Evolutionary conservation across 2,888 invertebrate genomes (phyloP).

Genomic region (Pachydiplax longipennis): DNA sequence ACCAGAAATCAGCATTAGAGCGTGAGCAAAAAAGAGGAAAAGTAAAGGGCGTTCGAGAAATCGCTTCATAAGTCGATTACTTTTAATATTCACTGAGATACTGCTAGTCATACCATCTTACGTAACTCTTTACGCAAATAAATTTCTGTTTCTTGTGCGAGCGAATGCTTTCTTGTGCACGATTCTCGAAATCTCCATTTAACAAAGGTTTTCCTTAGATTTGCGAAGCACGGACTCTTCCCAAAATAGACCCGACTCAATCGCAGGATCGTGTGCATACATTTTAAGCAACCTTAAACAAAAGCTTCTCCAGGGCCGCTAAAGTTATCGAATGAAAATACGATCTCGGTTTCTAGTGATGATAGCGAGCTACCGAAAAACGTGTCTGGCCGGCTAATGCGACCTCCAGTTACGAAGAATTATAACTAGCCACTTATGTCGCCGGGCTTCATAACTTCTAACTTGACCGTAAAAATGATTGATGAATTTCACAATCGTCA

Average conservation of each 20-base stretch:
- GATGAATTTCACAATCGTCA: no score
- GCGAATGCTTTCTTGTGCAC: neutral
- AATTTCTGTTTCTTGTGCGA: neutral
- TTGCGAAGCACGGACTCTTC: neutral
- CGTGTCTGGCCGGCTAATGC: no score
- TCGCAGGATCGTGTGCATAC: neutral
- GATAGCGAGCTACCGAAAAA: no score
- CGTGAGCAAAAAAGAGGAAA: neutral
- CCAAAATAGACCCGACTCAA: neutral
- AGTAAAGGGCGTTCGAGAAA: neutral
- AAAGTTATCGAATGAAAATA: no score
- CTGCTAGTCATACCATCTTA: neutral
- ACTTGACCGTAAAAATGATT: no score
- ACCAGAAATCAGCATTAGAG: neutral
- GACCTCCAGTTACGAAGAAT: no score
- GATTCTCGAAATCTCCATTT: neutral
- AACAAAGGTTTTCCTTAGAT: neutral
- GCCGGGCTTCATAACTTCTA: no score
- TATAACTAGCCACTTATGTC: no score
- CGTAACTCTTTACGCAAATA: neutral
- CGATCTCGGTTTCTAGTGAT: no score
- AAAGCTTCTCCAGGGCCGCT: no score
- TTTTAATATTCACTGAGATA: neutral
- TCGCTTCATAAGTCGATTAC: neutral
- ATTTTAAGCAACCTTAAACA: neutral